phyloP scores from a whole-genome alignment of 2,888 invertebrate genomes.

The Parascotia fuliginaria region DNA sequence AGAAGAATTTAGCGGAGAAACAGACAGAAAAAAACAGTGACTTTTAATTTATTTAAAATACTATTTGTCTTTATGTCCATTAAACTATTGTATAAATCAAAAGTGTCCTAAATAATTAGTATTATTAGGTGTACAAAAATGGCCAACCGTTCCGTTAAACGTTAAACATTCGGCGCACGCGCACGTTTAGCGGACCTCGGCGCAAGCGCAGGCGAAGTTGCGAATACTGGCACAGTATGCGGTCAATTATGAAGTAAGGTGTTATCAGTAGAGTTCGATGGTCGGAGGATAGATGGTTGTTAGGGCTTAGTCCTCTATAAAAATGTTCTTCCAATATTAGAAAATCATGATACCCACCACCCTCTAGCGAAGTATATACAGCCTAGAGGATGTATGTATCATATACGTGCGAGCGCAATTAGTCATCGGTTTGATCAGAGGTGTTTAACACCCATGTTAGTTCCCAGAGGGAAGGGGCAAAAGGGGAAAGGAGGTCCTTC shows the following conservation, averaged over 20 bases:
- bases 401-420: no score
- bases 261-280: slow-evolving; percentile 7
- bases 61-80: neutral
- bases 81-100: neutral
- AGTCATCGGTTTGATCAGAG: no score
- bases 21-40: neutral
- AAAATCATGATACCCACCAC: no score
- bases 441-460: no score
- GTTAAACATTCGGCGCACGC: slow-evolving; percentile 45
- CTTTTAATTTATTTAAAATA: neutral
- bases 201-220: slow-evolving; percentile 11
- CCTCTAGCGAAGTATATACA: no score
- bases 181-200: slow-evolving; percentile 8
- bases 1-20: no score
- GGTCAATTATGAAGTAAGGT: slow-evolving; percentile 11
- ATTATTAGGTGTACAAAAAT: slow-evolving; percentile 29
- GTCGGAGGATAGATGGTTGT: slow-evolving; percentile 4
- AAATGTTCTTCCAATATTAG: no score
- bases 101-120: slow-evolving; percentile 31
- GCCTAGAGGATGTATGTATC: no score
- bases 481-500: no score
- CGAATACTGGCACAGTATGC: slow-evolving; percentile 13
- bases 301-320: no score
- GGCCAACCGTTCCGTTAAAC: slow-evolving; percentile 40
- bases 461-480: no score